Base-by-base conservation (phyloP, 2,888 invertebrate species). In the Priapulus caudatus region DNA sequence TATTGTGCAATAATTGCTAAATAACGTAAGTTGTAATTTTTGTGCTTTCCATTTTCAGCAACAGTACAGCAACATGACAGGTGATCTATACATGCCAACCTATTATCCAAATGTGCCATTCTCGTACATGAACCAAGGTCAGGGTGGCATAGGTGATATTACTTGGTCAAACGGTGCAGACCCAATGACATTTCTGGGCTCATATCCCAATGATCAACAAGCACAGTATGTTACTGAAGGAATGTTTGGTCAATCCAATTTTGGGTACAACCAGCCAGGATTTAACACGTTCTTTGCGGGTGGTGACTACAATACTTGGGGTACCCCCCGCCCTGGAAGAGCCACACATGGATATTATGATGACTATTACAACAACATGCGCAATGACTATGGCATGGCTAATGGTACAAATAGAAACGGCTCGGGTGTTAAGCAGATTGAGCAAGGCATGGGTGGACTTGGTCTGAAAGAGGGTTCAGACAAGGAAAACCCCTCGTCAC, bases 161-260 rank as follows among this genome's bases (percentile, higher is more conserved):
- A 84, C 88, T 63, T 89, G 88, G 88, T 87, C 87, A 66, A 88
- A 86, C 77, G 86, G 86, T 66, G 84, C 85, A 47, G 87, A 86
- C 73, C 82, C 83, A 63, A 83, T 87, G 65, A 78, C 85, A 64
- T 87, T 86, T 75, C 78, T 86, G 65, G 81, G 83, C 72, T 84
- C 84, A 69, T 84, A 84, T 76, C 82, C 83, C 74, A 78, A 64
- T 50, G 65, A 67, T 52, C 60, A 65, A 59, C 86, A 87, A 54
- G 70, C 71, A 58, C 60, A 61, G 76, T 82, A 84, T 58, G 84
- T 84, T 73, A 82, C 83, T 70, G 85, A 86, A 74, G 86, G 83
- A 76, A 81, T 81, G 79, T 76, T 74, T 58, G 73, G 76, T 60
- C 77, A 77, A 58, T 76, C 78, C 54, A 81, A 69, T 48, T 74